Evolutionary conservation across 2,113 vertebrate species (phyloP).

Genomic region (Microtus oregoni): DNA sequence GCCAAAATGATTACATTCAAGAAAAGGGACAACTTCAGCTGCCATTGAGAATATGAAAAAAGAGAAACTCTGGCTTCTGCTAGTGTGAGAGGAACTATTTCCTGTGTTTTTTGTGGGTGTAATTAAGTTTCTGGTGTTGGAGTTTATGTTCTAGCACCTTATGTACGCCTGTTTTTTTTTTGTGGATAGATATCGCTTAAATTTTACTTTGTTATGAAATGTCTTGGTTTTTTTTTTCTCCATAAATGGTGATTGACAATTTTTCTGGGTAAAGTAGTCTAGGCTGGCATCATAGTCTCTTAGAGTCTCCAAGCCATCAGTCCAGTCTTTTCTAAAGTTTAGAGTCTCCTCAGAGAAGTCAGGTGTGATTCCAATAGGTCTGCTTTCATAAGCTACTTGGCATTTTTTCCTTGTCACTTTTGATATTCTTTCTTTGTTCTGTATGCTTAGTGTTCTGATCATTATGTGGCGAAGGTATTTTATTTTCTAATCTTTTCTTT

Average conservation of each 20-base stretch:
- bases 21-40: too few species aligned
- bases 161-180: neutral
- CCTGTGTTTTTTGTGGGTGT: neutral
- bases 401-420: neutral
- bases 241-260: neutral
- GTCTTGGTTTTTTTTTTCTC: neutral
- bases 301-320: neutral
- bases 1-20: neutral
- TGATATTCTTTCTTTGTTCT: neutral
- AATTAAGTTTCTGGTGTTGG: neutral
- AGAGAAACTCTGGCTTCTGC: neutral
- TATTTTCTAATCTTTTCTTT: neutral
- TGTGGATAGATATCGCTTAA: neutral
- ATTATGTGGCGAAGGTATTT: neutral
- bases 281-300: neutral
- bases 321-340: neutral
- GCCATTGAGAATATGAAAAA: neutral
- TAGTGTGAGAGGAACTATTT: neutral
- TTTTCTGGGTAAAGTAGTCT: neutral
- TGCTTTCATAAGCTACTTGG: neutral
- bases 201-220: neutral
- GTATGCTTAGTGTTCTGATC: neutral
- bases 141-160: neutral
- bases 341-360: neutral
- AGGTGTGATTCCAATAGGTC: neutral